Conservation (phyloP, 2,797 vertebrate genomes). For the Chelmon rostratus region DNA sequence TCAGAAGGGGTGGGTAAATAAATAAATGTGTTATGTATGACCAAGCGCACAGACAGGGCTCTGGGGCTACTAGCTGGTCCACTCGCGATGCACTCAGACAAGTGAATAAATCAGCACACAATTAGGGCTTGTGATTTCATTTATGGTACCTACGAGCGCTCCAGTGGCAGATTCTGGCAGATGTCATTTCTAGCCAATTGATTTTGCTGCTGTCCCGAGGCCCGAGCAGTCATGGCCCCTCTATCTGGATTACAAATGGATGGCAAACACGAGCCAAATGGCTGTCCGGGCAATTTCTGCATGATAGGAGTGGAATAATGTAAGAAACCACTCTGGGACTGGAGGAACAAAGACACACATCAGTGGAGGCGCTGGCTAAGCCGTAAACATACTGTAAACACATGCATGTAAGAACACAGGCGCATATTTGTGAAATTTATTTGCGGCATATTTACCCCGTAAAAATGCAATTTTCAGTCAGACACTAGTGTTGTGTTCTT, state of each 20-base stretch:
- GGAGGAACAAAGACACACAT: slow-evolving; percentile 46
- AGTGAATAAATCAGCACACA: slow-evolving; percentile 90
- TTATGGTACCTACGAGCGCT: slow-evolving; percentile 86
- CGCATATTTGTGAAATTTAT: slow-evolving; percentile 24
- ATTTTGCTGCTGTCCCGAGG: slow-evolving; percentile 86
- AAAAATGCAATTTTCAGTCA: slow-evolving; percentile 37
- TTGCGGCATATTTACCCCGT: slow-evolving; percentile 17
- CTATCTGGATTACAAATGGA: slow-evolving; percentile 85
- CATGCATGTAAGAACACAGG: slow-evolving; percentile 18
- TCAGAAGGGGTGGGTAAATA: slow-evolving; percentile 81
- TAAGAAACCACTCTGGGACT: slow-evolving; percentile 65
- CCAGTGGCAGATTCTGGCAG: slow-evolving; percentile 84
- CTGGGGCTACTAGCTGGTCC: slow-evolving; percentile 76
- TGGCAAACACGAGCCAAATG: slow-evolving; percentile 83
- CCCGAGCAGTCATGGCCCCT: slow-evolving; percentile 78
- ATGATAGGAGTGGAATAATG: slow-evolving; percentile 81
- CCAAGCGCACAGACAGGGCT: slow-evolving; percentile 77
- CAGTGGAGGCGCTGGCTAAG: slow-evolving; percentile 28
- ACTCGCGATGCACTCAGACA: slow-evolving; percentile 81
- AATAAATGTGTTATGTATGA: slow-evolving; percentile 88
- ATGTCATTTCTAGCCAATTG: slow-evolving; percentile 91
- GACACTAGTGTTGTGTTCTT: slow-evolving; percentile 31
- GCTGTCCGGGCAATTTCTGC: slow-evolving; percentile 83
- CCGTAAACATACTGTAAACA: slow-evolving; percentile 44
- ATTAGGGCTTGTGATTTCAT: slow-evolving; percentile 89